phyloP scores from a whole-genome alignment of 2,888 invertebrate species.

The Steinernema scapterisci region DNA sequence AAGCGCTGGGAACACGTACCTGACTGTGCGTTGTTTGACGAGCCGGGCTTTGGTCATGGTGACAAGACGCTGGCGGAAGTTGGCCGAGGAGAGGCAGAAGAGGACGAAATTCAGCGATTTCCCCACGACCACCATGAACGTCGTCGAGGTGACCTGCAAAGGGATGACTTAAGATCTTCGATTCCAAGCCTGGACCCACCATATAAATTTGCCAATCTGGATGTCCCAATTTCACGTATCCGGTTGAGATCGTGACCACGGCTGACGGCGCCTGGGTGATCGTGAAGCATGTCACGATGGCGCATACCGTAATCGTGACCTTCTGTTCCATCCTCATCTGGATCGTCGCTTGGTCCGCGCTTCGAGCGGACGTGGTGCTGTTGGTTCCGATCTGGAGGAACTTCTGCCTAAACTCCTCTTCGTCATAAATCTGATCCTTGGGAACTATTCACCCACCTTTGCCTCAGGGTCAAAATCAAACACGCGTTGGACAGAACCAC shows the following conservation, averaged over 20 bases:
- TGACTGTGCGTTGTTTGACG: conserved; percentile 18
- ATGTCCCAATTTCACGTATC: not conserved
- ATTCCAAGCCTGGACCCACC: too few relatives aligned
- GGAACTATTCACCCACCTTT: conserved; percentile 45
- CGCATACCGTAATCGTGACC: conserved; percentile 61
- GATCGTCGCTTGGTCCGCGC: conserved; percentile 32
- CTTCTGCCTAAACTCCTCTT: conserved; percentile 45
- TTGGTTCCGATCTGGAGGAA: conserved; percentile 45
- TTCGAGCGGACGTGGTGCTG: conserved; percentile 44
- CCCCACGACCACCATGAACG: conserved; percentile 59
- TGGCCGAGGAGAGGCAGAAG: conserved; percentile 60
- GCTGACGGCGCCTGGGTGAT: conserved; percentile 53
- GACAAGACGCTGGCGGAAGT: conserved; percentile 58
- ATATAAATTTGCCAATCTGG: conserved; percentile 20
- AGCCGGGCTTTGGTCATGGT: conserved; percentile 55
- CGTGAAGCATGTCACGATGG: conserved; percentile 62
- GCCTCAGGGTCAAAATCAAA: conserved; percentile 57
- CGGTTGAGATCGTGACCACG: conserved; percentile 6
- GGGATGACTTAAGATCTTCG: not conserved
- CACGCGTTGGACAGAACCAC: conserved; percentile 58
- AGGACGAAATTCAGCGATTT: conserved; percentile 64
- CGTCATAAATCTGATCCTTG: not conserved
- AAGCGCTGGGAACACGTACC: not conserved
- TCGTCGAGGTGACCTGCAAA: conserved; percentile 31
- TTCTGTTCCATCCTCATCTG: conserved; percentile 59